phyloP scores from a whole-genome alignment of 2,113 vertebrate species.

The Physeter macrocephalus region DNA sequence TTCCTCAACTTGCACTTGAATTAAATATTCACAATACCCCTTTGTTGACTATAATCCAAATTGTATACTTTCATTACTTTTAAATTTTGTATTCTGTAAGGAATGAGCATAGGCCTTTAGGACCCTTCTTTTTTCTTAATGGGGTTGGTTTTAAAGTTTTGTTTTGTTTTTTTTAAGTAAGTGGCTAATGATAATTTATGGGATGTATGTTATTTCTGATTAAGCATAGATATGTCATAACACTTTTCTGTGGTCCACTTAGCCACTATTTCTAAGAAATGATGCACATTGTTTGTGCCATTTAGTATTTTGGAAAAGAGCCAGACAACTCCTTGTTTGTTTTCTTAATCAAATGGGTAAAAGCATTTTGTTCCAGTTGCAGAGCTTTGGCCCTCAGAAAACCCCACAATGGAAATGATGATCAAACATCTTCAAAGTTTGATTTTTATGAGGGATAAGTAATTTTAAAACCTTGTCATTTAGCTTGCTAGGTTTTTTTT shows the following conservation, averaged over 20 bases:
- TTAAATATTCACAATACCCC: constrained; percentile 70
- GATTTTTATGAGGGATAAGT: not conserved
- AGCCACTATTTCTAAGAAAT: not conserved
- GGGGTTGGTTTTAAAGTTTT: not conserved
- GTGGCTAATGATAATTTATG: not conserved
- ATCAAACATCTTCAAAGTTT: constrained; percentile 21
- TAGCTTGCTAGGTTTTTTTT: not conserved
- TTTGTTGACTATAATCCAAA: constrained; percentile 61
- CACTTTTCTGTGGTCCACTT: not conserved
- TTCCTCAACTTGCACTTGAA: constrained; percentile 65
- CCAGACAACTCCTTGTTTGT: constrained; percentile 32
- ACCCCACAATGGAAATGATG: not conserved
- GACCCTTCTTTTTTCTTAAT: constrained; percentile 9
- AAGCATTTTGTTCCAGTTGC: constrained; percentile 19
- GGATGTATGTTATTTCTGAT: not conserved
- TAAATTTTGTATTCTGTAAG: not conserved
- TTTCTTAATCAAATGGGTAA: constrained; percentile 51
- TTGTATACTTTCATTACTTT: constrained; percentile 54
- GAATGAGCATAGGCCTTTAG: not conserved
- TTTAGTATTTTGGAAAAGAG: constrained; percentile 47
- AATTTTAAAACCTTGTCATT: constrained; percentile 26
- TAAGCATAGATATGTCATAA: not conserved
- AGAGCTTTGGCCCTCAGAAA: constrained; percentile 42
- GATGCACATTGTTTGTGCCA: not conserved
- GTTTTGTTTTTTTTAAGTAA: constrained; percentile 30